A percentile compares a stretch with the other conserved stretches of the same genome.
These are phyloP conservation scores for Falco berigora DNA, from an alignment of 2,797 vertebrate species.

Conservation along the genomic window DNA sequence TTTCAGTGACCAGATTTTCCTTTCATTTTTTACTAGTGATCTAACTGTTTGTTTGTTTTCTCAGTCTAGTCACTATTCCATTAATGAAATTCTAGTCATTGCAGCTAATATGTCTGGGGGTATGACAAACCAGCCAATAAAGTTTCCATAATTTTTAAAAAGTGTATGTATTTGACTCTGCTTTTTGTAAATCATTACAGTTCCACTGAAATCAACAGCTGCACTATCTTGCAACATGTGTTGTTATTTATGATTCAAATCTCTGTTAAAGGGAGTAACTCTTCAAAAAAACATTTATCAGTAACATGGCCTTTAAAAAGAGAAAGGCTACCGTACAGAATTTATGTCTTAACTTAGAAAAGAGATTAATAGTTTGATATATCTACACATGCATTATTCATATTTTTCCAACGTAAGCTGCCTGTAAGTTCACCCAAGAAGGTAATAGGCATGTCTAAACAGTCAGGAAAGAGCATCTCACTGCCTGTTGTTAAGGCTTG, in stretches of 20 bases:
- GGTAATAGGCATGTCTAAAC: background rate
- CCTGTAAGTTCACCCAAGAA: background rate
- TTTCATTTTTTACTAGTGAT: background rate
- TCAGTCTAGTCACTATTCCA: background rate
- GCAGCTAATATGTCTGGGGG: background rate
- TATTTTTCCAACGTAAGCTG: background rate
- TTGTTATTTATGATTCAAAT: background rate
- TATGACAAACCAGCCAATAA: background rate
- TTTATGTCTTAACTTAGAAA: slow-evolving; percentile 3
- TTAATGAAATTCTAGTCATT: background rate
- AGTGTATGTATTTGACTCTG: background rate
- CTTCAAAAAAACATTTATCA: background rate
- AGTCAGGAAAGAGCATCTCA: background rate
- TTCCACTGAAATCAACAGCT: background rate
- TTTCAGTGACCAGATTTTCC: background rate
- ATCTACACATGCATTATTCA: background rate
- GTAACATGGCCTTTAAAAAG: background rate
- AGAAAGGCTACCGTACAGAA: background rate
- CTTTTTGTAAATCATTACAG: background rate
- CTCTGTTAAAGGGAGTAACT: background rate
- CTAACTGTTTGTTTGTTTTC: background rate
- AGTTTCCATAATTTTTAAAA: background rate
- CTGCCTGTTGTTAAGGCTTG: background rate
- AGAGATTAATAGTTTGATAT: background rate
- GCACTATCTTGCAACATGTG: background rate